phyloP scores from a whole-genome alignment of 2,888 invertebrate species.

The Leptopilina drosophilae region DNA sequence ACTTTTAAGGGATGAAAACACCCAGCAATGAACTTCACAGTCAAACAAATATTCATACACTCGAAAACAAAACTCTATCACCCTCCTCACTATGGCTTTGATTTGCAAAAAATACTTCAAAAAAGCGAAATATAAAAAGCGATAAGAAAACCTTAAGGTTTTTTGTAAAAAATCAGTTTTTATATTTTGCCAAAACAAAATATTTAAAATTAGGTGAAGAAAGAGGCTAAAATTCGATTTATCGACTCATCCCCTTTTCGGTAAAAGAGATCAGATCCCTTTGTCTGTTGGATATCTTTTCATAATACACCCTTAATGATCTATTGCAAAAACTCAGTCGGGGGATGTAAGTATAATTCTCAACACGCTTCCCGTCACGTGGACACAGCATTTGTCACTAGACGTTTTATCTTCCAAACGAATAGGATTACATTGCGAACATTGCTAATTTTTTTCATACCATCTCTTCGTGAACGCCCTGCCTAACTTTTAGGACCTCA shows the following conservation, averaged over 20 bases:
- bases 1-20: slow-evolving; percentile 53
- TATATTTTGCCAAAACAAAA: slow-evolving; percentile 1
- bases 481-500: too few relatives aligned
- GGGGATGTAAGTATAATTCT: slow-evolving; percentile 70
- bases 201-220: not conserved
- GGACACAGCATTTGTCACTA: slow-evolving; percentile 66
- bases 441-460: slow-evolving; percentile 70
- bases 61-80: slow-evolving; percentile 13
- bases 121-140: too few relatives aligned
- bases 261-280: slow-evolving; percentile 58
- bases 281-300: slow-evolving; percentile 67
- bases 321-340: slow-evolving; percentile 68
- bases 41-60: slow-evolving; percentile 35
- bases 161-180: too few relatives aligned
- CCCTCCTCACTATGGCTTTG: too few relatives aligned
- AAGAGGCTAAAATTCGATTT: slow-evolving; percentile 7
- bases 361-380: slow-evolving; percentile 72
- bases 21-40: slow-evolving; percentile 17
- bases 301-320: slow-evolving; percentile 75
- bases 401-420: slow-evolving; percentile 56
- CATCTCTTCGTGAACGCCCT: not conserved
- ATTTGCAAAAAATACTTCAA: too few relatives aligned
- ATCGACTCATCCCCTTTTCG: slow-evolving; percentile 45
- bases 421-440: slow-evolving; percentile 69
- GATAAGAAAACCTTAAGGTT: too few relatives aligned